A percentile compares a stretch with the other conserved stretches of the same genome.
Evolutionary conservation across 2,888 invertebrate species (phyloP).

Genomic region (Dexiosoma caninum): DNA sequence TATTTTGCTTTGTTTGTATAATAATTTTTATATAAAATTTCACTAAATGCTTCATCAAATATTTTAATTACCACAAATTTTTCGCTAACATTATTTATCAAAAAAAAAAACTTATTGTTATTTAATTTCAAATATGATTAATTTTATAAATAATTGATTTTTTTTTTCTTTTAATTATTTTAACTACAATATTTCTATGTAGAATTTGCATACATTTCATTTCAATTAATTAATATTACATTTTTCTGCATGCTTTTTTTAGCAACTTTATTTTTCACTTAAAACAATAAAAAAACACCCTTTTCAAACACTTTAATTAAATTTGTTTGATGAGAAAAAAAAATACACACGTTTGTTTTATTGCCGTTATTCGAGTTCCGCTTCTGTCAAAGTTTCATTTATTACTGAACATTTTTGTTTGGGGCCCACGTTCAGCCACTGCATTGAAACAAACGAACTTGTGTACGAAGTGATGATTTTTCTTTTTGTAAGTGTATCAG

Average conservation of each 20-base stretch:
- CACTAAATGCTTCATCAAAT: conserved; percentile 45
- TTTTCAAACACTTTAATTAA: conserved; percentile 4
- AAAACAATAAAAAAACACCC: conserved; percentile 23
- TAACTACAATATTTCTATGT: conserved; percentile 3
- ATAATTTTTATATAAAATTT: conserved; percentile 36
- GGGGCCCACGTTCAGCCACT: conserved; percentile 48
- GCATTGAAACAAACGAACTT: conserved; percentile 45
- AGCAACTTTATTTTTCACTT: background rate
- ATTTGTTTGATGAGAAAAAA: background rate
- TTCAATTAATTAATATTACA: conserved; percentile 7
- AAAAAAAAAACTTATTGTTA: background rate
- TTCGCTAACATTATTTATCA: conserved; percentile 27
- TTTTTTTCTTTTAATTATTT: background rate
- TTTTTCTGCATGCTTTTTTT: background rate
- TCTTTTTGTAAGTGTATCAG: conserved; percentile 24
- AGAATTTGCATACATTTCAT: background rate
- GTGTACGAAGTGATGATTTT: conserved; percentile 28
- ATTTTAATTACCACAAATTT: background rate
- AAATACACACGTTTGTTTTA: conserved; percentile 47
- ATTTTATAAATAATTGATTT: conserved; percentile 4
- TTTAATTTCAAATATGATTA: background rate
- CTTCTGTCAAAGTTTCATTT: conserved; percentile 66
- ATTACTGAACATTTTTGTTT: conserved; percentile 65
- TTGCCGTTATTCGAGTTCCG: conserved; percentile 63
- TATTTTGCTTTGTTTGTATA: background rate